phyloP scores from a whole-genome alignment of 1,140 invertebrate genomes.

The Bombyx mandarina region DNA sequence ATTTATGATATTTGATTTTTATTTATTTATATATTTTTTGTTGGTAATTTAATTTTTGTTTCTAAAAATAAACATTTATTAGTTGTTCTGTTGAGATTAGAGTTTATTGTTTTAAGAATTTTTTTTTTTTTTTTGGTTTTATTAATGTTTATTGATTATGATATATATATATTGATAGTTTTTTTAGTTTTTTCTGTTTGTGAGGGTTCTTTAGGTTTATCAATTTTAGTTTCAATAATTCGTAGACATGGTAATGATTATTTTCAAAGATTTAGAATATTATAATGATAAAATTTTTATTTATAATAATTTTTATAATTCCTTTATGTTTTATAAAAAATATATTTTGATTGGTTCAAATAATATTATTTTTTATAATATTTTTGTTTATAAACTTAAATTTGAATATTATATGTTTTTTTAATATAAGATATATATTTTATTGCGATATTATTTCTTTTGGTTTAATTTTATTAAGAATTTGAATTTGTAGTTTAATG shows the following conservation, averaged over 20 bases:
- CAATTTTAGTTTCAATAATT: constrained; percentile 72
- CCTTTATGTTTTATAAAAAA: no score
- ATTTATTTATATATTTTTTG: no score
- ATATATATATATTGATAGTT: constrained; percentile 72
- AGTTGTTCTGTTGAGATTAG: constrained; percentile 73
- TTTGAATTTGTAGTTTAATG: no score
- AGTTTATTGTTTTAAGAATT: constrained; percentile 71
- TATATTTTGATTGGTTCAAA: no score
- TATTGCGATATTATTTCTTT: no score
- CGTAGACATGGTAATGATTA: constrained; percentile 72
- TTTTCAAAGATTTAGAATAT: constrained; percentile 70
- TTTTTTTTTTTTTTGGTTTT: constrained; percentile 69
- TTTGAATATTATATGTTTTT: no score
- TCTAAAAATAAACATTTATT: constrained; percentile 72
- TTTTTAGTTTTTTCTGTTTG: constrained; percentile 74
- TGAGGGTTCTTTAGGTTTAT: constrained; percentile 72
- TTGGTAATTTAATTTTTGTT: constrained; percentile 66
- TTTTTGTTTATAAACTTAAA: no score
- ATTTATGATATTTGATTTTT: no score
- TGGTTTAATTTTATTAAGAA: no score
- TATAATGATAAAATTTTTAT: constrained; percentile 70
- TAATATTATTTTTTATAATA: no score
- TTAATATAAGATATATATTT: no score
- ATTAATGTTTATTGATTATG: constrained; percentile 45
- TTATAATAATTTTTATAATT: no score